Percentiles rank a stretch among this genome's conserved stretches.
phyloP scores from a whole-genome alignment of 2,888 invertebrate genomes.

The Sphaeridia pumilis region DNA sequence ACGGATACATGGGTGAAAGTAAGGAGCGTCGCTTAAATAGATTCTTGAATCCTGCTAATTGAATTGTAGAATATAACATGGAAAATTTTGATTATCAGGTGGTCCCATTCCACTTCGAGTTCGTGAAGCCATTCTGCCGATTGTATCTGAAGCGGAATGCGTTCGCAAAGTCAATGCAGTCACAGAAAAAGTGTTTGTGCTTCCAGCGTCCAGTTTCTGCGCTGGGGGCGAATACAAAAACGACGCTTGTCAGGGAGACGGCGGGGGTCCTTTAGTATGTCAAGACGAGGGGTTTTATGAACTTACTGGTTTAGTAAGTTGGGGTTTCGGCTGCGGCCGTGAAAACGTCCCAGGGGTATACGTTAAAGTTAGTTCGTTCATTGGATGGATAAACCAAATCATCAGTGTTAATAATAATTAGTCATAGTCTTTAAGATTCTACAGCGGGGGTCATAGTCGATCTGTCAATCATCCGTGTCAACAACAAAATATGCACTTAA shows the following conservation, averaged over 20 bases:
- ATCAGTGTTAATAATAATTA: conserved; percentile 90
- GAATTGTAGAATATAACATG: no score
- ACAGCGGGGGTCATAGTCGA: no score
- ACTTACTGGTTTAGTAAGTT: conserved; percentile 83
- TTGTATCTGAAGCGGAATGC: conserved; percentile 84
- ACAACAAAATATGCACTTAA: no score
- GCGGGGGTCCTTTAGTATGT: conserved; percentile 28
- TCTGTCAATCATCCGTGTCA: no score
- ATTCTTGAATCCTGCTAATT: no score
- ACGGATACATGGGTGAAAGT: conserved; percentile 93
- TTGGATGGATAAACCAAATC: conserved; percentile 95
- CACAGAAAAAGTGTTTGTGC: conserved; percentile 84
- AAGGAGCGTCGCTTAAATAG: no score
- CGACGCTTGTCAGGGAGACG: conserved; percentile 73
- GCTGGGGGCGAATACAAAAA: conserved; percentile 86
- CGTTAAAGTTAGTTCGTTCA: conserved; percentile 87
- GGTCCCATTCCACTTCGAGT: conserved; percentile 83
- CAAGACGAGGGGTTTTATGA: conserved; percentile 84
- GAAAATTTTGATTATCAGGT: conserved; percentile 45
- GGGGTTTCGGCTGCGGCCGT: conserved; percentile 91
- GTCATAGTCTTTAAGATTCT: no score
- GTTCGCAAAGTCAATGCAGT: conserved; percentile 86
- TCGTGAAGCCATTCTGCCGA: conserved; percentile 80
- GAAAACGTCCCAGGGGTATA: conserved; percentile 92
- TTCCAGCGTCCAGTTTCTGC: conserved; percentile 87